Evolutionary conservation across 2,113 vertebrate genomes (phyloP), one percentile per base, ranked within the genome.

Genomic region (Chaenocephalus aceratus): DNA sequence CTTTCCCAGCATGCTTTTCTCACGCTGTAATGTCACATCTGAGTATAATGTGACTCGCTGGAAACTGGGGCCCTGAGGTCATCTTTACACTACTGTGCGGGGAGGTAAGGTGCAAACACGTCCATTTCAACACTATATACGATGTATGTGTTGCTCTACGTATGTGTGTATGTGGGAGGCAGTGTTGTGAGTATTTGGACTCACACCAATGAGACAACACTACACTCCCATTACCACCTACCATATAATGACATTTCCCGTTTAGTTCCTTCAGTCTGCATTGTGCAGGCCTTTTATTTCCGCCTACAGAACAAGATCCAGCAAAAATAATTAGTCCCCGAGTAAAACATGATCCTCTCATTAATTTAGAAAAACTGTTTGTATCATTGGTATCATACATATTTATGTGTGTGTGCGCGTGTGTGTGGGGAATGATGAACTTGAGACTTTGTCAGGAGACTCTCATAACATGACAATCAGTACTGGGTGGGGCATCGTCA

Each of bases 21-120:
- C 89, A 90, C 85, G 68, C 78, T 94, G 94, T 94, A 93, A 95
- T 94, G 86, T 93, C 93, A 95, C 94, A 95, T 93, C 94, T 89
- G 93, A 84, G 90, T 93, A 93, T 95, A 90, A 94, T 88, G 92
- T 95, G 93, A 91, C 92, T 90, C 78, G 77, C 53, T 57, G 74
- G 81, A 88, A 88, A 77, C 84, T 10, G 63, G 70, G 75, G 74
- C 80, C 82, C 72, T 77, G 73, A 88, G 90, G 91, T 92, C 89
- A 92, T 82, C 78, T 88, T 94, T 83, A 78, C 92, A 90, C 89
- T 83, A 79, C 75, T 70, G 85, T 92, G 91, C 68, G 2, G 72
- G 41, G 61, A 66, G 75, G 34, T 76, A 83, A 71, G 77, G 63
- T 83, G 65, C 75, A 72, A 72, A 60, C 65, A 61, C 16, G n/a